A percentile compares a stretch with the other conserved stretches of the same genome.
Conservation (phyloP, 2,113 vertebrate genomes). For the Pseudorhombus dupliciocellatus region DNA sequence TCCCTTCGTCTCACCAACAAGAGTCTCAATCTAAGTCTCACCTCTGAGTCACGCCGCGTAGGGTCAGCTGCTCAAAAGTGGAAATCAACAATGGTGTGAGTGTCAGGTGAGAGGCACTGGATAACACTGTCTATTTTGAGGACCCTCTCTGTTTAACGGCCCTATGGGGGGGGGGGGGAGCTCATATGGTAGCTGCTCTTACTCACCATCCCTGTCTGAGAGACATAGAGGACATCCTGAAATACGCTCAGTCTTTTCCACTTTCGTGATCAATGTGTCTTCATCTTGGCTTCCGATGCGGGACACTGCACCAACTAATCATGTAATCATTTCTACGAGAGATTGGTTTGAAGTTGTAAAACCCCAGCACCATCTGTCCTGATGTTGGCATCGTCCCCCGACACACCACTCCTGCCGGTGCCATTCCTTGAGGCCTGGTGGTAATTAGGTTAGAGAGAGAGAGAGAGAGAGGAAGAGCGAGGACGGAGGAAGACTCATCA, state of each 20-base stretch:
- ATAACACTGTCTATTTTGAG: constrained; percentile 48
- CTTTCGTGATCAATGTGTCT: constrained; percentile 29
- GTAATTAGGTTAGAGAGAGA: constrained; percentile 65
- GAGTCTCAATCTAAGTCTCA: constrained; percentile 10
- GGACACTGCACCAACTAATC: constrained; percentile 36
- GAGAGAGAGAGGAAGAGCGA: constrained; percentile 8
- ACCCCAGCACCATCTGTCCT: constrained; percentile 68
- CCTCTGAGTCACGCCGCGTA: constrained; percentile 2
- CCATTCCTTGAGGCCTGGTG: constrained; percentile 52
- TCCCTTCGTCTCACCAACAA: background rate
- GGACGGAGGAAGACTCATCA: constrained; percentile 13
- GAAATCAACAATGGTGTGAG: constrained; percentile 16
- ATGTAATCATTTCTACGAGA: constrained; percentile 41
- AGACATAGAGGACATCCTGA: constrained; percentile 16
- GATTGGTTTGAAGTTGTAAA: constrained; percentile 60
- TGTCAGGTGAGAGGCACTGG: constrained; percentile 23
- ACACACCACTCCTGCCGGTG: constrained; percentile 41
- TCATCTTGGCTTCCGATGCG: constrained; percentile 42
- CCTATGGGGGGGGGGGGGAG: constrained; percentile 16
- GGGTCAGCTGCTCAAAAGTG: constrained; percentile 31
- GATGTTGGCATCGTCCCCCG: constrained; percentile 51
- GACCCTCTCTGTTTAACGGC: constrained; percentile 9
- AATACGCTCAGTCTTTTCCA: constrained; percentile 28
- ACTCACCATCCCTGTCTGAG: background rate
- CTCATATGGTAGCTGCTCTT: constrained; percentile 13